These are phyloP conservation scores for Sorex maritimensis DNA, from an alignment of 2,797 vertebrate genomes.

Conservation along the genomic window DNA sequence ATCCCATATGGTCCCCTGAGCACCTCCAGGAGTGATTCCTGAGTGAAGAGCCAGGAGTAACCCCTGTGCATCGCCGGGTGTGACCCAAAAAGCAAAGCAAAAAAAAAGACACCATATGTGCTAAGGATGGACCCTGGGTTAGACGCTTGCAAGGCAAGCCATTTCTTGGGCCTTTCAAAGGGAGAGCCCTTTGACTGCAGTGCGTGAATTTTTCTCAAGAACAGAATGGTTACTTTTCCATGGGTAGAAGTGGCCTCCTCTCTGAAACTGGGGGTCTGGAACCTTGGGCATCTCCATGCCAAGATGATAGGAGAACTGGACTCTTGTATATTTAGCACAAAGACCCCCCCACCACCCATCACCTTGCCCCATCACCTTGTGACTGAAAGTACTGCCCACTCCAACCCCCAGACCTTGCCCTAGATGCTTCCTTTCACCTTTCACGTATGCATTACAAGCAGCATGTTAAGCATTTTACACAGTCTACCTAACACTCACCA, in stretches of 20 bases:
- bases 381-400: conserved; percentile 1
- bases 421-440: conserved; percentile 35
- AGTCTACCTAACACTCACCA: neutral
- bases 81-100: too few relatives aligned
- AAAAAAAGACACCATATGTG: too few relatives aligned
- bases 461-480: neutral
- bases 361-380: neutral
- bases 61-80: too few relatives aligned
- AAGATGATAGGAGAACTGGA: neutral
- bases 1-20: too few relatives aligned
- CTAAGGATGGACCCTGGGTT: too few relatives aligned
- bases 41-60: too few relatives aligned
- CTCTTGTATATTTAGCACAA: neutral
- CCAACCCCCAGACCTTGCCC: neutral
- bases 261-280: neutral
- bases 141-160: too few relatives aligned
- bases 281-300: neutral
- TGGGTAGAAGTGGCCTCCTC: neutral
- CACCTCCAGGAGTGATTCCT: too few relatives aligned
- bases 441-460: neutral
- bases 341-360: neutral
- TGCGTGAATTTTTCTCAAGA: neutral
- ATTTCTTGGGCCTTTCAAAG: too few relatives aligned
- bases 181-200: neutral
- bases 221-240: neutral